Conservation (phyloP, 2,888 invertebrate species). For the Micoletzkya japonica region DNA sequence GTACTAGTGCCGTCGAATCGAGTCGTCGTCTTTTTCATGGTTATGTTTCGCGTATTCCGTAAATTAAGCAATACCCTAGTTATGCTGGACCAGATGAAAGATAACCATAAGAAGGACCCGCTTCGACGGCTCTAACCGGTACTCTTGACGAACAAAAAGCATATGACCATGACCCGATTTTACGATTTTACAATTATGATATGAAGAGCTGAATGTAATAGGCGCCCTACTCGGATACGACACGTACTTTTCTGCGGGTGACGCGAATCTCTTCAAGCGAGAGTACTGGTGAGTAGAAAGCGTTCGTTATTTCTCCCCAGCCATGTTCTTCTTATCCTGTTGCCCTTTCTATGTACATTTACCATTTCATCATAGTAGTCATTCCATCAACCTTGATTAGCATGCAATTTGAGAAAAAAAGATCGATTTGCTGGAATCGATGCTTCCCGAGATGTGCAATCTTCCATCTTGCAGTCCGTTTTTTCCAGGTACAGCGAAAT, state of each 20-base stretch:
- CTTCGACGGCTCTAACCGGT: not conserved
- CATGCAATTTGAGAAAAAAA: too few species aligned
- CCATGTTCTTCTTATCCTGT: too few species aligned
- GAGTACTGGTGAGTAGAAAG: constrained; percentile 20
- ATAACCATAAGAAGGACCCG: not conserved
- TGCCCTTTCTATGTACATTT: not conserved
- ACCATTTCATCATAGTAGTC: not conserved
- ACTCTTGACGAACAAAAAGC: too few species aligned
- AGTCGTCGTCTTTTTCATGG: too few species aligned
- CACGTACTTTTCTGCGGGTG: constrained; percentile 10
- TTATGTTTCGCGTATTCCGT: too few species aligned
- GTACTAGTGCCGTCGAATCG: too few species aligned
- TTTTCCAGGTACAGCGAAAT: constrained; percentile 22
- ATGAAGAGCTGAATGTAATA: not conserved
- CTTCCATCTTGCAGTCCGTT: too few species aligned
- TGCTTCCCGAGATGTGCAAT: too few species aligned
- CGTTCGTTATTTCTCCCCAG: not conserved
- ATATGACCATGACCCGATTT: not conserved
- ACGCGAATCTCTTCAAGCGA: constrained; percentile 15
- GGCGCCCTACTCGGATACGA: constrained; percentile 20
- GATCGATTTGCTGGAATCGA: too few species aligned
- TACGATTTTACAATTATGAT: not conserved
- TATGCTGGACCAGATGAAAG: not conserved
- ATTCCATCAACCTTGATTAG: not conserved
- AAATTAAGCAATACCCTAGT: not conserved